phyloP scores from a whole-genome alignment of 2,888 invertebrate genomes.

The Tyria jacobaeae region DNA sequence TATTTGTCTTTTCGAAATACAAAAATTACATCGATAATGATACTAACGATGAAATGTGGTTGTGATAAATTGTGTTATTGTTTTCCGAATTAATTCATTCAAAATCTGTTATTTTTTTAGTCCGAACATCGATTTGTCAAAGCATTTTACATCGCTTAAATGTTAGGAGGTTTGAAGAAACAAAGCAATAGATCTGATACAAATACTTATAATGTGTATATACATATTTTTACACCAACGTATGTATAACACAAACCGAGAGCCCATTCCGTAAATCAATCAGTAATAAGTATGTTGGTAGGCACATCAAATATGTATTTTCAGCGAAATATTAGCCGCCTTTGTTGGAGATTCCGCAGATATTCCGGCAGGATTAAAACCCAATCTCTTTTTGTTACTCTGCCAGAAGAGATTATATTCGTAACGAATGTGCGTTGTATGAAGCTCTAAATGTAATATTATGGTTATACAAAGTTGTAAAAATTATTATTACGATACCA shows the following conservation, averaged over 20 bases:
- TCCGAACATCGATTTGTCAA: constrained; percentile 30
- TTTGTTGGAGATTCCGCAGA: constrained; percentile 61
- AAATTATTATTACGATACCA: constrained; percentile 54
- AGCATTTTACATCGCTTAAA: constrained; percentile 28
- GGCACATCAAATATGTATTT: constrained; percentile 61
- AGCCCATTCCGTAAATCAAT: constrained; percentile 58
- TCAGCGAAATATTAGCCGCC: constrained; percentile 58
- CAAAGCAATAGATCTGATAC: constrained; percentile 19
- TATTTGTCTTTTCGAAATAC: constrained; percentile 22
- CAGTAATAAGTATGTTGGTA: constrained; percentile 56
- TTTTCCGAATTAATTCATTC: too few species aligned
- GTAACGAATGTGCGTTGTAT: constrained; percentile 57
- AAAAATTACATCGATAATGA: constrained; percentile 29
- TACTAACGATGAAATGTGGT: constrained; percentile 31
- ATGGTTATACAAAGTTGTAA: constrained; percentile 54
- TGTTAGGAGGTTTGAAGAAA: constrained; percentile 16
- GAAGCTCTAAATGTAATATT: constrained; percentile 53
- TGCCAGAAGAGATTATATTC: constrained; percentile 67
- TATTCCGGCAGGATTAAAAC: constrained; percentile 70
- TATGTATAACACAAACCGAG: constrained; percentile 38
- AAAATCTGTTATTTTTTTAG: constrained; percentile 31
- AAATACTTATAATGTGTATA: constrained; percentile 5
- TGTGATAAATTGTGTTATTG: constrained; percentile 33
- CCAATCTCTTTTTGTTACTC: constrained; percentile 72
- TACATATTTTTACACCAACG: constrained; percentile 25